Evolutionary conservation across 2,888 invertebrate species (phyloP).

Genomic region (Icerya purchasi): DNA sequence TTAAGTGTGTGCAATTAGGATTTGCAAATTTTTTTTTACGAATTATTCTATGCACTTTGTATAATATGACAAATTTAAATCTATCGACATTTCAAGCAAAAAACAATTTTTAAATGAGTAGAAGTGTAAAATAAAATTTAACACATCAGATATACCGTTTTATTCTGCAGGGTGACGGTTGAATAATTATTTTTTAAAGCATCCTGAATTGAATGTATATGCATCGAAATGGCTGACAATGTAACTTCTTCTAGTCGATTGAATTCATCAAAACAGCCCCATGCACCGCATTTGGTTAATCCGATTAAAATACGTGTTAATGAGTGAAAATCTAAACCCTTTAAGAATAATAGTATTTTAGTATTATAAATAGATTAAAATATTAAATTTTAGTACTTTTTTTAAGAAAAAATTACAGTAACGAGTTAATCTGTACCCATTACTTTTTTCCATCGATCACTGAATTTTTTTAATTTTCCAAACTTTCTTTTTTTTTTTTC

Average conservation of each 20-base stretch:
- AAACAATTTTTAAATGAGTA: not conserved
- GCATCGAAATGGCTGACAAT: slow-evolving; percentile 81
- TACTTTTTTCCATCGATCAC: too few species aligned
- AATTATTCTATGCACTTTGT: not conserved
- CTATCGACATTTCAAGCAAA: not conserved
- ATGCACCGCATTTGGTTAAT: slow-evolving; percentile 79
- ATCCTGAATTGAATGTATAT: slow-evolving; percentile 70
- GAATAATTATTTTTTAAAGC: slow-evolving; percentile 19
- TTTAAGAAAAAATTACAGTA: too few species aligned
- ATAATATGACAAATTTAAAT: not conserved
- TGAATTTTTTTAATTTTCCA: too few species aligned
- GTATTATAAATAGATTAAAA: too few species aligned
- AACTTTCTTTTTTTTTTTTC: too few species aligned
- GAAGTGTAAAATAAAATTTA: not conserved
- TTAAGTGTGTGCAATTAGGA: too few species aligned
- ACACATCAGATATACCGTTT: slow-evolving; percentile 24
- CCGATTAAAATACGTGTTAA: slow-evolving; percentile 89
- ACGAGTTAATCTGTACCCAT: too few species aligned
- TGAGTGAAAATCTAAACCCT: slow-evolving; percentile 70
- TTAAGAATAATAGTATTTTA: too few species aligned
- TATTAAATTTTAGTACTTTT: too few species aligned
- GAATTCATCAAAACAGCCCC: slow-evolving; percentile 99
- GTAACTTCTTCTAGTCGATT: slow-evolving; percentile 88
- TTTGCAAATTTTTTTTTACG: not conserved
- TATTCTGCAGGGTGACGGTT: slow-evolving; percentile 28